phyloP scores from a whole-genome alignment of 2,797 vertebrate species.

The Acrossocheilus fasciatus region DNA sequence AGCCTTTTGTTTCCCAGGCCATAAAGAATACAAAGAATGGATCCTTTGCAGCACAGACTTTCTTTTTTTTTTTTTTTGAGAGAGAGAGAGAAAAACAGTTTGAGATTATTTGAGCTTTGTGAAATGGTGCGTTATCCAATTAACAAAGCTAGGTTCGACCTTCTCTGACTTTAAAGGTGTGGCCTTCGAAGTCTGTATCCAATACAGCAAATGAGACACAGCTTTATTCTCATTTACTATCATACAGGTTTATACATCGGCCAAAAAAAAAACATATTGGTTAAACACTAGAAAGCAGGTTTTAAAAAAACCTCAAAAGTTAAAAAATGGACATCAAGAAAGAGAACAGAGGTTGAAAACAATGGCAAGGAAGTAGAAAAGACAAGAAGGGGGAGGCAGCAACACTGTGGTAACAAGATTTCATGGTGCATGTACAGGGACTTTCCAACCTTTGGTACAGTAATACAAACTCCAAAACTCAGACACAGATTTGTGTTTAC shows the following conservation, averaged over 20 bases:
- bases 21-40: neutral
- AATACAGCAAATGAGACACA: neutral
- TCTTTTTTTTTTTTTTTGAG: neutral
- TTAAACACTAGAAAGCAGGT: neutral
- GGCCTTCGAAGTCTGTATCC: neutral
- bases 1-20: neutral
- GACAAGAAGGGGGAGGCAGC: neutral
- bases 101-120: neutral
- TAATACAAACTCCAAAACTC: conserved; percentile 15
- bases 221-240: neutral
- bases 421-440: conserved; percentile 30
- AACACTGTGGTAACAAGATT: conserved; percentile 22
- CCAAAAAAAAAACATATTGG: neutral
- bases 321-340: neutral
- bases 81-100: neutral
- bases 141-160: neutral
- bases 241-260: neutral
- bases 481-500: conserved; percentile 30
- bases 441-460: conserved; percentile 31
- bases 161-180: neutral
- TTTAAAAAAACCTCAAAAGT: neutral
- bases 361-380: conserved; percentile 23
- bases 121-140: neutral
- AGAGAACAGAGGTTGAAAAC: neutral
- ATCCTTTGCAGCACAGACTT: neutral